Base-by-base conservation (phyloP, 2,888 invertebrate genomes). In the Dynastes maya region DNA sequence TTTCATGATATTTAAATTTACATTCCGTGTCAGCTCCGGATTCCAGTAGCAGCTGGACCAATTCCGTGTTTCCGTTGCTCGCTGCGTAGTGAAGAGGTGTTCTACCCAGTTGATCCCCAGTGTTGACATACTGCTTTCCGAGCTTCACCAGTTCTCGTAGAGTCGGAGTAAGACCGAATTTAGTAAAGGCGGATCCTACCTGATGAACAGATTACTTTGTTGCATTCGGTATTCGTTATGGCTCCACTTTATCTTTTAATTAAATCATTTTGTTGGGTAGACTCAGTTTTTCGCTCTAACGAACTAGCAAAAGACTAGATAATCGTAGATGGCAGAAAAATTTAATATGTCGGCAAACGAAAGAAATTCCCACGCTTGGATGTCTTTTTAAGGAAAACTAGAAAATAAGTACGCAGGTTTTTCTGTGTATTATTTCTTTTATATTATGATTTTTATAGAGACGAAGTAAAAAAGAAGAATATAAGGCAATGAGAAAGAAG, bases 11-110 rank as follows among this genome's bases (percentile, higher is more conserved):
- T 74, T 74, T 75, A 75, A 81, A 81, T 81, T 78, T 80, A 65
- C 81, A 80, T 79, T 83, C 82, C 9, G 82, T 77, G 64, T 81
- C 78, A 11, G 82, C 83, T 8, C 82, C 84, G 49, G 80, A 70
- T 68, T 81, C 68, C 63, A 84, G 72, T 40, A 84, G 80, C 68
- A 83, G 78, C 58, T 81, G 80, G 61, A 81, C 82, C 67, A 85
- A 82, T 71, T 86, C 84, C 9, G 68, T 77, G 79, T 85, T 83
- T 53, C 87, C 86, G 45, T 83, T 83, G 67, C 86, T 82, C 2
- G 86, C 85, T 5, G 88, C 88, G 78, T 87, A 84, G 81, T 86
- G 85, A 77, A 88, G 83, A 0, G 88, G 85, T n/a, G 84, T 85
- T 80, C 88, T 84, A 9, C 87, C 87, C 51, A 87, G 83, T 61